phyloP scores from a whole-genome alignment of 2,113 vertebrate species.

The Toxotes chatareus region DNA sequence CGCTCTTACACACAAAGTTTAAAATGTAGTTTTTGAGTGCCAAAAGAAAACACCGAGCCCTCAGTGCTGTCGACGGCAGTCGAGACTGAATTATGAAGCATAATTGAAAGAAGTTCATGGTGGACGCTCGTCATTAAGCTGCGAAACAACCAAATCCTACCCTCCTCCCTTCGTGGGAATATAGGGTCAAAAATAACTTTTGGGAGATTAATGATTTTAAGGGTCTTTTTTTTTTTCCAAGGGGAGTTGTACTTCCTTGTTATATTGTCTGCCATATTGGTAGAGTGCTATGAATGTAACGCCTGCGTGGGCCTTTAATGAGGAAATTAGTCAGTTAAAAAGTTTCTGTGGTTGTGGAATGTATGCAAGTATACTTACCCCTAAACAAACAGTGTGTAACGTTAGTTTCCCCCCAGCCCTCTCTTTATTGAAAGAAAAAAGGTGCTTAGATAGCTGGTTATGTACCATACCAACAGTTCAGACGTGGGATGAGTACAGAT shows the following conservation, averaged over 20 bases:
- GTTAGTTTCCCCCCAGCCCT: neutral
- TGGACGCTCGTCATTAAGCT: conserved; percentile 36
- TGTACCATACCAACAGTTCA: conserved; percentile 17
- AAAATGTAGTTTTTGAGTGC: conserved; percentile 28
- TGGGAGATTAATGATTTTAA: conserved; percentile 38
- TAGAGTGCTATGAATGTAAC: conserved; percentile 82
- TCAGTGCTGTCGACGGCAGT: conserved; percentile 29
- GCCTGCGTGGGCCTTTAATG: conserved; percentile 77
- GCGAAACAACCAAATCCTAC: conserved; percentile 53
- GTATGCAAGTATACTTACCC: conserved; percentile 53
- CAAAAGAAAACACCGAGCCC: conserved; percentile 39
- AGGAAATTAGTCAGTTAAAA: conserved; percentile 59
- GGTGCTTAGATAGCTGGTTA: conserved; percentile 21
- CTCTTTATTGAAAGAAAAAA: neutral
- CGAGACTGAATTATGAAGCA: neutral
- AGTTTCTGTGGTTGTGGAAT: conserved; percentile 66
- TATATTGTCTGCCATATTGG: conserved; percentile 86
- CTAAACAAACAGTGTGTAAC: conserved; percentile 30
- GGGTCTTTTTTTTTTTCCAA: conserved; percentile 13
- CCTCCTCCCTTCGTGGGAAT: conserved; percentile 43
- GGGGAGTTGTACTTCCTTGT: conserved; percentile 71
- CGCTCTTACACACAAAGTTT: conserved; percentile 16
- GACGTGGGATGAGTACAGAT: conserved; percentile 7
- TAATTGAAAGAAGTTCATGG: conserved; percentile 33
- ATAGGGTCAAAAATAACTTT: conserved; percentile 29